These are phyloP conservation scores for Oncorhynchus kisutch DNA, from an alignment of 2,113 vertebrate genomes.

Conservation along the genomic window DNA sequence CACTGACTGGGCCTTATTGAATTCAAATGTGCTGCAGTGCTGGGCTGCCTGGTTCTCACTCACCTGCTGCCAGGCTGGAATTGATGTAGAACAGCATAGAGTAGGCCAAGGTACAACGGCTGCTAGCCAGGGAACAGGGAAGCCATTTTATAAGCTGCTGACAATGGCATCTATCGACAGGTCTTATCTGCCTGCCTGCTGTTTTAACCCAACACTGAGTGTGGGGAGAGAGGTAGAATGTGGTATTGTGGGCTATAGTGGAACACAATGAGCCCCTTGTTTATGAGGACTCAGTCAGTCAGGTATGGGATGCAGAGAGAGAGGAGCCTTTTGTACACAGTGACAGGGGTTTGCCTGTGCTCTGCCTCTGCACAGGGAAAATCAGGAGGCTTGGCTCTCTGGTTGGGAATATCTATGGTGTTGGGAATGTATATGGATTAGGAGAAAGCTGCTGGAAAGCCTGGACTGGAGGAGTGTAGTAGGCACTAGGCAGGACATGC, in stretches of 20 bases:
- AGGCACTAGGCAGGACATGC: no score
- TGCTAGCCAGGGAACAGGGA: no score
- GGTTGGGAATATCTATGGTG: no score
- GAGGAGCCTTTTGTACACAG: conserved; percentile 51
- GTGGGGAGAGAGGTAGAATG: conserved; percentile 36
- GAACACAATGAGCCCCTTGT: conserved; percentile 6
- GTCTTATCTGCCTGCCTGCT: no score
- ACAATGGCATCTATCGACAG: no score
- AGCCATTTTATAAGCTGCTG: no score
- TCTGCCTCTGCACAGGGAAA: conserved; percentile 35
- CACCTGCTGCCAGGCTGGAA: background rate
- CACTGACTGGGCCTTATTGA: background rate
- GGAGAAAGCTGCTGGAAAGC: no score
- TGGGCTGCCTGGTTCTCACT: background rate
- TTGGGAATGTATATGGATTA: no score
- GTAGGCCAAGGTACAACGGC: no score
- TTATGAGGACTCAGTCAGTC: background rate
- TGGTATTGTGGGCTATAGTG: conserved; percentile 57
- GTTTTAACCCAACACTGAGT: background rate
- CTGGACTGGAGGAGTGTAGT: no score
- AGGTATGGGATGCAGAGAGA: conserved; percentile 30
- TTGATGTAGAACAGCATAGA: no score
- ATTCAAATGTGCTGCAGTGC: background rate
- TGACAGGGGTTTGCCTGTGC: conserved; percentile 57
- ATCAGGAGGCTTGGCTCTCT: conserved; percentile 21